Evolutionary conservation across 2,113 vertebrate species (phyloP).

Genomic region (Holacanthus passer): DNA sequence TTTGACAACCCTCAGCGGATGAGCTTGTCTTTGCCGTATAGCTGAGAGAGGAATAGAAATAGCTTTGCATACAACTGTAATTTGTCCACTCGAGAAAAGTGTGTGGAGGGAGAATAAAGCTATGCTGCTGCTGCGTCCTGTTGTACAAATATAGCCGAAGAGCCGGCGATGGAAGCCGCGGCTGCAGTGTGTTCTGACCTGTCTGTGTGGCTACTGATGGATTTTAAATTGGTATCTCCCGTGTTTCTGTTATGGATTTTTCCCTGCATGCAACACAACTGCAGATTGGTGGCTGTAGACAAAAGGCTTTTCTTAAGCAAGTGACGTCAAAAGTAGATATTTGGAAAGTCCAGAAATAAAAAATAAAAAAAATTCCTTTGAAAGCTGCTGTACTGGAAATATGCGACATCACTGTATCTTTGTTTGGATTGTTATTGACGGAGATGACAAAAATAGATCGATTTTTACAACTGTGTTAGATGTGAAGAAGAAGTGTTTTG

Average conservation of each 20-base stretch:
- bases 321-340: conserved; percentile 20
- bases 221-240: conserved; percentile 38
- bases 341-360: conserved; percentile 6
- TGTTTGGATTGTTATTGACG: not conserved
- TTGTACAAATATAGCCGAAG: conserved; percentile 33
- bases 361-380: not conserved
- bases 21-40: conserved; percentile 13
- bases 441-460: not conserved
- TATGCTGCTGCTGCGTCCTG: not conserved
- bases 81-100: conserved; percentile 54
- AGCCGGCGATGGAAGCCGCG: conserved; percentile 20
- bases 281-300: conserved; percentile 23
- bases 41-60: conserved; percentile 37
- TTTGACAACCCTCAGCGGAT: conserved; percentile 26
- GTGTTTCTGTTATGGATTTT: conserved; percentile 29
- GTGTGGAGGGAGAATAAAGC: conserved; percentile 17
- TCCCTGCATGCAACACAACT: conserved; percentile 33
- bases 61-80: conserved; percentile 34
- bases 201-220: conserved; percentile 30
- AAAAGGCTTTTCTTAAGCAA: not conserved
- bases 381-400: conserved; percentile 8
- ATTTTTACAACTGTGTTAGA: not conserved
- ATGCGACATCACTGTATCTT: not conserved
- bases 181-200: conserved; percentile 35
- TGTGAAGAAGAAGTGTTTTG: not conserved